These are phyloP conservation scores for Corapipo altera DNA, from an alignment of 2,113 vertebrate genomes.

Conservation along the genomic window DNA sequence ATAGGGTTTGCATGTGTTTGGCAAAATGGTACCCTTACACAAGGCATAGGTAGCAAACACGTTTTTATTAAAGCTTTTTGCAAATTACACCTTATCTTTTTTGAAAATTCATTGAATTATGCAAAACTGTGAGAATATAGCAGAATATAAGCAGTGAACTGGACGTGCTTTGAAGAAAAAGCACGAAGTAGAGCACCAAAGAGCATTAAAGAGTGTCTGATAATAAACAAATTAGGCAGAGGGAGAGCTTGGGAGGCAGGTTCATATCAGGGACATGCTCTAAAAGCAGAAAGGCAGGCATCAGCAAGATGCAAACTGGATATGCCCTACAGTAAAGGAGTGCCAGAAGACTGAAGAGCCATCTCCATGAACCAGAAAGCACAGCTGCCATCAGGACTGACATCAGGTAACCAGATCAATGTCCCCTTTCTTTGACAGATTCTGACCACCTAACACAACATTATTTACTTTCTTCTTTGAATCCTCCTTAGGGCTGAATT, in stretches of 20 bases:
- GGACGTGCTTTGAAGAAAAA: background rate
- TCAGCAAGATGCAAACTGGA: background rate
- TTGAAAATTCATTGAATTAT: background rate
- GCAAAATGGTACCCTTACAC: background rate
- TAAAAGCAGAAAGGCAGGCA: background rate
- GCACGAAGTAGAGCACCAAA: background rate
- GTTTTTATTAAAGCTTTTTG: background rate
- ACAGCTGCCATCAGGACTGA: background rate
- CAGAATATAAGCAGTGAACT: background rate
- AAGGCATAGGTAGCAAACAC: background rate
- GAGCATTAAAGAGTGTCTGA: background rate
- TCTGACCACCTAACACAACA: background rate
- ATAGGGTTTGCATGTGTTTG: background rate
- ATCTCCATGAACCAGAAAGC: background rate
- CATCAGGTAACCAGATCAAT: background rate
- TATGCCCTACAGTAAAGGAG: rapidly evolving
- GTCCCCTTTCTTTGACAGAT: background rate
- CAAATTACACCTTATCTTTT: background rate
- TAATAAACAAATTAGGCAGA: background rate
- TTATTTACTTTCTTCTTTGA: background rate
- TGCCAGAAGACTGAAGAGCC: background rate
- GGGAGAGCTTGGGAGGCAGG: background rate
- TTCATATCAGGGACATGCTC: background rate
- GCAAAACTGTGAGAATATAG: background rate
- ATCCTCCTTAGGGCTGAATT: background rate